These are phyloP conservation scores for Lepetodrilus schrolli DNA, from an alignment of 2,888 invertebrate genomes.

Conservation along the genomic window DNA sequence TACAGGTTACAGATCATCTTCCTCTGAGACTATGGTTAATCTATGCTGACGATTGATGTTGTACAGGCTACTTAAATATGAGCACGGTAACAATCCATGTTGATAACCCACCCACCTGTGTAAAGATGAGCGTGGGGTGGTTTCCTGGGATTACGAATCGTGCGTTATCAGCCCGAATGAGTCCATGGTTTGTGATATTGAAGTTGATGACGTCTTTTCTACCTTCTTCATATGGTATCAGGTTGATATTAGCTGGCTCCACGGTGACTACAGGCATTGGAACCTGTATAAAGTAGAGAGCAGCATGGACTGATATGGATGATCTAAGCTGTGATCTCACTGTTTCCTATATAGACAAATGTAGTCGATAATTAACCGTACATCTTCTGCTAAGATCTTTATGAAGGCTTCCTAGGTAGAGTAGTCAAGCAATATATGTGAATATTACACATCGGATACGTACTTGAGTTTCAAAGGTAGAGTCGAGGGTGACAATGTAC, in stretches of 20 bases:
- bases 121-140: slow-evolving; percentile 50
- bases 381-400: too few relatives aligned
- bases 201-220: slow-evolving; percentile 43
- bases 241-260: slow-evolving; percentile 44
- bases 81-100: too few relatives aligned
- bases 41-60: too few relatives aligned
- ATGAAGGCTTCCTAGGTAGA: too few relatives aligned
- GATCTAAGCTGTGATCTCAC: not conserved
- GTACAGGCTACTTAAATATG: too few relatives aligned
- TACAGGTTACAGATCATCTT: too few relatives aligned
- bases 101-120: slow-evolving; percentile 41
- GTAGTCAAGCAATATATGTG: too few relatives aligned
- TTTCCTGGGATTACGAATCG: slow-evolving; percentile 43
- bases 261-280: slow-evolving; percentile 61
- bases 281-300: slow-evolving; percentile 35
- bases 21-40: too few relatives aligned
- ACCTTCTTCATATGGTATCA: slow-evolving; percentile 44
- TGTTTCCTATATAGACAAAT: not conserved
- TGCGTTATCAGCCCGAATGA: slow-evolving; percentile 54
- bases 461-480: slow-evolving; percentile 55
- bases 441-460: too few relatives aligned
- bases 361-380: not conserved
- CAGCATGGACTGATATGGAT: not conserved
- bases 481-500: slow-evolving; percentile 54
- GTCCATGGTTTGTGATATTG: slow-evolving; percentile 54